Evolutionary conservation across 2,888 invertebrate genomes (phyloP).

Genomic region (Hirtodrosophila cameraria): DNA sequence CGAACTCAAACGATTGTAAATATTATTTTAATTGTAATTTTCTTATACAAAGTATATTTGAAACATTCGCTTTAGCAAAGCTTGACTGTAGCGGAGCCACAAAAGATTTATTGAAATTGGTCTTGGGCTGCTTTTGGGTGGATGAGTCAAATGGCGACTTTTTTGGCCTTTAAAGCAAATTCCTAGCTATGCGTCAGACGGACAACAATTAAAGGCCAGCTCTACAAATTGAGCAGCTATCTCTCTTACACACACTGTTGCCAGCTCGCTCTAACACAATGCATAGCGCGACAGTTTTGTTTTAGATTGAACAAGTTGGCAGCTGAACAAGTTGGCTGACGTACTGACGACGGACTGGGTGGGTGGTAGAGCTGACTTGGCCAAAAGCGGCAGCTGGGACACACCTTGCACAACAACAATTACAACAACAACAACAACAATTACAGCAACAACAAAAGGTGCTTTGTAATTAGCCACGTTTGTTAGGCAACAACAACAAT

Average conservation of each 20-base stretch:
- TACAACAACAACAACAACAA: slow-evolving; percentile 12
- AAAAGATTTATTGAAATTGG: slow-evolving; percentile 24
- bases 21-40: no score
- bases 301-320: slow-evolving; percentile 34
- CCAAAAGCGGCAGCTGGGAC: slow-evolving; percentile 54
- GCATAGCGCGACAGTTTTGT: slow-evolving; percentile 10
- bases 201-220: background rate
- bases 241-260: background rate
- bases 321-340: background rate
- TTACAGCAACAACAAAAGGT: slow-evolving; percentile 13
- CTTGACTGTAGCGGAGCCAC: background rate
- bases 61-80: background rate
- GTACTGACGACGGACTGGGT: slow-evolving; percentile 36
- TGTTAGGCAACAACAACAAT: slow-evolving; percentile 51
- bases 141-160: slow-evolving; percentile 26
- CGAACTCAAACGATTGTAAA: no score
- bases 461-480: slow-evolving; percentile 71
- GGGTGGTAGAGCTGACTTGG: slow-evolving; percentile 52
- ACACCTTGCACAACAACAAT: slow-evolving; percentile 64
- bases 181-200: slow-evolving; percentile 9
- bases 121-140: background rate
- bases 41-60: no score
- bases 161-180: slow-evolving; percentile 7
- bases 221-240: no score
- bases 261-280: background rate